These are phyloP conservation scores for Cyprinodon tularosa DNA, from an alignment of 2,113 vertebrate genomes.

Conservation along the genomic window DNA sequence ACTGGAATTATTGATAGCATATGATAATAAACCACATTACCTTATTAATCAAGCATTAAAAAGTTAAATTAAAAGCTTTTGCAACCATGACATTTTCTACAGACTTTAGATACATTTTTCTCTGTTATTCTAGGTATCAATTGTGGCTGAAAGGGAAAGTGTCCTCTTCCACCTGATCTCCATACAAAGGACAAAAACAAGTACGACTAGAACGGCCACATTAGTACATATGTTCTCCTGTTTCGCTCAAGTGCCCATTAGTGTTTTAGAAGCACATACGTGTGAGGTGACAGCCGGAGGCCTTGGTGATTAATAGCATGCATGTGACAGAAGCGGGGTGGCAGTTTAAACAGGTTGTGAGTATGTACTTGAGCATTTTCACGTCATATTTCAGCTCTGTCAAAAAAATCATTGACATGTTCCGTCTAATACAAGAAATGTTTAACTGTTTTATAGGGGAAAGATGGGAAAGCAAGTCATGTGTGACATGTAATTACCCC, in stretches of 20 bases:
- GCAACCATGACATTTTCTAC: background rate
- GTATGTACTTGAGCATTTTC: slow-evolving; percentile 50
- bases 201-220: slow-evolving; percentile 29
- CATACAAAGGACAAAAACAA: slow-evolving; percentile 28
- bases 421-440: slow-evolving; percentile 68
- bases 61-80: background rate
- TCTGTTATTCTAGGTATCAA: slow-evolving; percentile 17
- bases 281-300: slow-evolving; percentile 58
- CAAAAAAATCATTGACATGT: slow-evolving; percentile 73
- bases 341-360: slow-evolving; percentile 52
- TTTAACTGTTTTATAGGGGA: slow-evolving; percentile 72
- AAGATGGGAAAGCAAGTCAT: slow-evolving; percentile 69
- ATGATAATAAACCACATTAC: background rate
- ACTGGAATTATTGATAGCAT: background rate
- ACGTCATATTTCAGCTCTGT: slow-evolving; percentile 51
- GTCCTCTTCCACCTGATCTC: slow-evolving; percentile 4
- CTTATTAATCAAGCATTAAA: background rate
- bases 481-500: slow-evolving; percentile 75
- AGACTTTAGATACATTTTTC: background rate
- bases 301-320: slow-evolving; percentile 69
- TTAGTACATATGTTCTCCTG: slow-evolving; percentile 52
- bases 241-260: slow-evolving; percentile 65
- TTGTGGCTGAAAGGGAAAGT: background rate
- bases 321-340: slow-evolving; percentile 55
- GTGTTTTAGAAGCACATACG: slow-evolving; percentile 56